Conservation (phyloP, 2,113 vertebrate genomes). For the Neoarius graeffei region DNA sequence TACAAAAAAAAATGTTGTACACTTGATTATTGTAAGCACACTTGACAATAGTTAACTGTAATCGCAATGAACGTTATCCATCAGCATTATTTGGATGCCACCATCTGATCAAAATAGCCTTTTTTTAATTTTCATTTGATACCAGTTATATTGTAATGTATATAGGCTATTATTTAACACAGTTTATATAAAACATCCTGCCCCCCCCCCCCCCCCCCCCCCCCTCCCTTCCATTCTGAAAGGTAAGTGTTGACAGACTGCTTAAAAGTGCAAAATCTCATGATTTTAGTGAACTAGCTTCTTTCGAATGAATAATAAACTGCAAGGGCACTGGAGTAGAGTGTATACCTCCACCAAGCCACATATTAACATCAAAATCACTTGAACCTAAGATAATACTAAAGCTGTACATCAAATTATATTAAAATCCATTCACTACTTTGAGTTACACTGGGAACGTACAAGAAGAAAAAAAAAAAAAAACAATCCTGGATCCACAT, state of each 20-base stretch:
- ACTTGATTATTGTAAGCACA: not conserved
- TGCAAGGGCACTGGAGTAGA: too few species aligned
- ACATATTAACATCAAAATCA: too few species aligned
- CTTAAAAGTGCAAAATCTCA: not conserved
- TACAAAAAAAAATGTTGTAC: not conserved
- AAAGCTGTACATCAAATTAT: too few species aligned
- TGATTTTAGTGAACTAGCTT: not conserved
- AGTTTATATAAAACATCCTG: not conserved
- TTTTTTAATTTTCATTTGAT: not conserved
- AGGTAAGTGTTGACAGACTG: not conserved
- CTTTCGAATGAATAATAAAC: not conserved
- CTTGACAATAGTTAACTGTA: not conserved
- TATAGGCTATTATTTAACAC: not conserved
- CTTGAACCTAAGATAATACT: too few species aligned
- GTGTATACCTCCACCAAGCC: too few species aligned
- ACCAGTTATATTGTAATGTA: not conserved
- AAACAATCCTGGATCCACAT: too few species aligned
- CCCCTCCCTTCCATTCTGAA: not conserved
- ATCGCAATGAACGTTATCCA: not conserved
- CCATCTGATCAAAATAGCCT: conserved; percentile 26
- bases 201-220: accelerated
- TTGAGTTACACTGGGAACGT: too few species aligned
- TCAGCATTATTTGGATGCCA: conserved; percentile 35
- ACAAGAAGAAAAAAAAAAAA: too few species aligned
- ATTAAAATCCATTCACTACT: too few species aligned